Base-by-base conservation (phyloP, 2,888 invertebrate species). In the Pseudanteris insignis region DNA sequence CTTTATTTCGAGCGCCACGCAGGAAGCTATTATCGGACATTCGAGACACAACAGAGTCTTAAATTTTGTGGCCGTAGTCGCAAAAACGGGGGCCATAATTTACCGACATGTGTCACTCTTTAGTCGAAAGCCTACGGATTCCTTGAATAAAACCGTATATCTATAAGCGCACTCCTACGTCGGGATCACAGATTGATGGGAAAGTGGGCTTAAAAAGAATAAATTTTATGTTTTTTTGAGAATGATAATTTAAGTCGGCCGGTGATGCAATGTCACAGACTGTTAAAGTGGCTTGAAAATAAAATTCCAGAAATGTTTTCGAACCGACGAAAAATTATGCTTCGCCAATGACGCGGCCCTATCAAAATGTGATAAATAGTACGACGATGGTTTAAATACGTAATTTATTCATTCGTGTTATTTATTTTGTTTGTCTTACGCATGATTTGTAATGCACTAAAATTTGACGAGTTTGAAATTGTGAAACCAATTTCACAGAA, bases 41-140 rank as follows among this genome's bases (percentile, higher is more conserved):
- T 60, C 53, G 53, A 60, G 53, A 60, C 60, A 60, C 47, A 60
- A 60, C 60, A 60, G 48, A 24, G 60, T 60, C 53, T 60, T 60
- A 60, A 60, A 60, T 60, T 60, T 60, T 60, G 47, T 36, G 43
- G 34, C n/a, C 34, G 25, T 30, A 53, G 47, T 54, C 60, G 60
- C 60, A 53, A 60, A 60, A 60, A 61, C 54, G 60, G 33, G n/a
- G 44, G 60, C 54, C 37, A 61, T 61, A 61, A 61, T 61, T 61
- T 61, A 61, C 61, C 54, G 61, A 61, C 61, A 61, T 61, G 50
- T 61, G 55, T 61, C 61, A 61, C 55, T 61, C 61, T 55, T 55
- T 55, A 50, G 46, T 46, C 46, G 61, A 55, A 61, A 61, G 41
- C 40, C 55, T 55, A 61, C 61, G 41, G 51, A 62, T 62, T 62